These are phyloP conservation scores for Pachycephala philippinensis DNA, from an alignment of 2,113 vertebrate genomes.

Conservation along the genomic window DNA sequence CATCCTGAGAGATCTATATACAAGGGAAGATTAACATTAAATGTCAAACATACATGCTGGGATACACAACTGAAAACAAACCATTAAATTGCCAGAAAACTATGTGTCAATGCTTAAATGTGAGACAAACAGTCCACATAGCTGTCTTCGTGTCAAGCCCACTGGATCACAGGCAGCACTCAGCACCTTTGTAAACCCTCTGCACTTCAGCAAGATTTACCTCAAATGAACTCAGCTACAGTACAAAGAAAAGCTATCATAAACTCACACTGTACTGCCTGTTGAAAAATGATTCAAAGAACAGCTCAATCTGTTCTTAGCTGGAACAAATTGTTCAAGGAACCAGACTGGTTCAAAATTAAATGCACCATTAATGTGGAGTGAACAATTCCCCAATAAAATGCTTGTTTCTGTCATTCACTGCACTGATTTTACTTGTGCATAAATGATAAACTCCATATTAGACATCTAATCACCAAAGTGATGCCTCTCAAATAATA, in stretches of 20 bases:
- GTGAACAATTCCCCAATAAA: neutral
- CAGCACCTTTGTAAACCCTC: neutral
- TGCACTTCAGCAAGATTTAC: conserved; percentile 17
- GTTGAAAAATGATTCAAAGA: conserved; percentile 54
- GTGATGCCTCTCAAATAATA: neutral
- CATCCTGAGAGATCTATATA: neutral
- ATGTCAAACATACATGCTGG: neutral
- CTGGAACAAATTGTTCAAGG: conserved; percentile 65
- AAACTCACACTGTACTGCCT: conserved; percentile 34
- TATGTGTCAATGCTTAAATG: neutral
- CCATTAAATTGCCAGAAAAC: neutral
- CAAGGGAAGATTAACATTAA: neutral
- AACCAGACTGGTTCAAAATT: conserved; percentile 42
- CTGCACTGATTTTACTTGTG: neutral
- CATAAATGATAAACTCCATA: neutral
- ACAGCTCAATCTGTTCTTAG: conserved; percentile 66
- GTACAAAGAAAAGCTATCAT: conserved; percentile 23
- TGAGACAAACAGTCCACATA: neutral
- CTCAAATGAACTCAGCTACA: conserved; percentile 44
- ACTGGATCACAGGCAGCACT: neutral
- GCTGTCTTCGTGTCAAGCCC: neutral
- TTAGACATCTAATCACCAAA: neutral
- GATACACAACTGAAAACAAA: neutral
- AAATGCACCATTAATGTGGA: conserved; percentile 14
- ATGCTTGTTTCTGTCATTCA: neutral